Base-by-base conservation (phyloP, 2,888 invertebrate genomes). In the Theodoxus fluviatilis region DNA sequence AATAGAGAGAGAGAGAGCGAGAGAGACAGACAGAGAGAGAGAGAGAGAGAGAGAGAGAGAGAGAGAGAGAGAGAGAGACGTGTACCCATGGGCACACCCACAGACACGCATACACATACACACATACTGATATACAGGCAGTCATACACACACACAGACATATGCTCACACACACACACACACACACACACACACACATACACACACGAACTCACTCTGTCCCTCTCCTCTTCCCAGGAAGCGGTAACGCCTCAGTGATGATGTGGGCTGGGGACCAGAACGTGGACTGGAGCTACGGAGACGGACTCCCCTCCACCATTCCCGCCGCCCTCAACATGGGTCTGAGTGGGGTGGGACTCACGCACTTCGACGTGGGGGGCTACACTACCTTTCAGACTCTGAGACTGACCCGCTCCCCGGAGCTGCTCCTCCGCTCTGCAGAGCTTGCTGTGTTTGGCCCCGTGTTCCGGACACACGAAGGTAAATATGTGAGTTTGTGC, bases 231-330 rank as follows among this genome's bases (percentile, higher is more conserved):
- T 15, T 33, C 55, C 3, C 69, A 80, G 84, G 83, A 33, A 77
- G 76, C 4, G 80, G 80, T 6, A 80, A 80, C 12, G 81, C 76
- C 73, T 80, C 79, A 18, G 79, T 80, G 4, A 66, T 83, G 38
- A 79, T 81, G 80, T 85, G 84, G 83, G 81, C 82, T 9, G 85
- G 85, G 1, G 85, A 85, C 57, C 85, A 85, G 74, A 81, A 83
- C 72, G 85, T 85, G 9, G 83, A 84, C 73, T 85, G 79, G 69
- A 79, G 77, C 31, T 72, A 69, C 40, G 80, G 76, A 4, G 84
- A 84, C 69, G 85, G 84, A 0, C 73, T 84, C 33, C 75, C 81
- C 4, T 81, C 82, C n/a, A 81, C 80, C 18, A 73, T 85, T 6
- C 79, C 81, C 7, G 80, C 84, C 1, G 81, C 81, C 9, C 74